phyloP scores from a whole-genome alignment of 2,888 invertebrate species.

The Drosophila melanocephala region DNA sequence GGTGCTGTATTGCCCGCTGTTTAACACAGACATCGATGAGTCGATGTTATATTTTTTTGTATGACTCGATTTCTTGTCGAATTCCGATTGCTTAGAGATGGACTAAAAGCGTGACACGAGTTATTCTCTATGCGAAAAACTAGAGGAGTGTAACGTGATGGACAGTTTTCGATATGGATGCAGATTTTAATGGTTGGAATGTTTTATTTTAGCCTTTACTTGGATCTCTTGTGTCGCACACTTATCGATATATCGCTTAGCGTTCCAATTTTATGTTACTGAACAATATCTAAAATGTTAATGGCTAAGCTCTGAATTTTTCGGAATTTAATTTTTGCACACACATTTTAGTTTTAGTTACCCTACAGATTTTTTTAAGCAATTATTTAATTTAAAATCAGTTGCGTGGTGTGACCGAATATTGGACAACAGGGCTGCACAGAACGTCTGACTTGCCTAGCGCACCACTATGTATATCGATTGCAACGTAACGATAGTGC shows the following conservation, averaged over 20 bases:
- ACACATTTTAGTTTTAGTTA: neutral
- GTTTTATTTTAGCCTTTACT: neutral
- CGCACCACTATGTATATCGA: conserved; percentile 27
- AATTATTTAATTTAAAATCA: neutral
- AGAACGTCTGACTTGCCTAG: neutral
- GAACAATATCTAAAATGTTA: neutral
- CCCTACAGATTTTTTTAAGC: neutral
- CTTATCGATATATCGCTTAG: conserved; percentile 12
- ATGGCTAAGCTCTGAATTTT: too few species aligned
- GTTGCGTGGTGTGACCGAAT: conserved; percentile 31
- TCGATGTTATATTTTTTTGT: conserved; percentile 31
- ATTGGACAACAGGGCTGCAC: conserved; percentile 14
- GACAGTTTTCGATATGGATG: neutral
- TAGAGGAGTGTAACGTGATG: neutral
- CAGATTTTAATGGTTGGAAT: neutral
- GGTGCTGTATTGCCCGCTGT: conserved; percentile 61
- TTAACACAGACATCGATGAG: conserved; percentile 56
- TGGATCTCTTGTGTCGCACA: neutral
- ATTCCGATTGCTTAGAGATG: conserved; percentile 24
- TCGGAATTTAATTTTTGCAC: neutral
- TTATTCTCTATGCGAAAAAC: neutral
- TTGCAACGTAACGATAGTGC: conserved; percentile 55
- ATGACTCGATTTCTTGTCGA: conserved; percentile 25
- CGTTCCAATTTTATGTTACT: neutral
- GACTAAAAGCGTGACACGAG: conserved; percentile 24